Evolutionary conservation across 2,797 vertebrate species (phyloP).

Genomic region (Acanthiza pusilla): DNA sequence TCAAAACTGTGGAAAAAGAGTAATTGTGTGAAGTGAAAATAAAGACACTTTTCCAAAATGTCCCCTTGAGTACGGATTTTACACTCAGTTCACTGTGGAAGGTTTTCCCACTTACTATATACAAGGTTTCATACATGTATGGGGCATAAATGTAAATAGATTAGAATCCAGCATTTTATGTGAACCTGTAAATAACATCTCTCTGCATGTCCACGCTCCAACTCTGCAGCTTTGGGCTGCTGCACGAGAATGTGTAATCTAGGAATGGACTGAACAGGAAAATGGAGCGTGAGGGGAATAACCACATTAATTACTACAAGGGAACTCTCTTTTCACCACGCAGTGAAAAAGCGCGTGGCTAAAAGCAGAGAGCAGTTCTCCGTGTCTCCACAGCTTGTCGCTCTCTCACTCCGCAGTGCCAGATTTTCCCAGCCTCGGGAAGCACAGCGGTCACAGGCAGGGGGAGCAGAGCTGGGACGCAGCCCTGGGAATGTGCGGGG

Average conservation of each 20-base stretch:
- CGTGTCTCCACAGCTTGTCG: not conserved
- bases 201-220: fast-evolving
- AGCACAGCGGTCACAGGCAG: fast-evolving
- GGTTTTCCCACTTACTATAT: not conserved
- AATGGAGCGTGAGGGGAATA: not conserved
- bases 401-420: not conserved
- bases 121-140: not conserved
- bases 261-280: not conserved
- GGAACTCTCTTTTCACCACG: not conserved
- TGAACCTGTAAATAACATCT: not conserved
- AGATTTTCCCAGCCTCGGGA: fast-evolving
- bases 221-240: not conserved
- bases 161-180: not conserved
- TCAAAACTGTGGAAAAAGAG: too few species aligned
- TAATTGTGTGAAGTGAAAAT: not conserved
- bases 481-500: not conserved
- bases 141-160: not conserved
- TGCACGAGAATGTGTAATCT: not conserved
- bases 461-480: not conserved
- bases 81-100: not conserved
- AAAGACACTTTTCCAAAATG: not conserved
- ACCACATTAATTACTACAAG: fast-evolving
- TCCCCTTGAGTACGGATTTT: not conserved
- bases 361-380: not conserved
- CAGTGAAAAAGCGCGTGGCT: fast-evolving